Percentiles rank a stretch among this genome's conserved stretches.
Evolutionary conservation across 2,113 vertebrate genomes (phyloP).

Genomic region (Balaeniceps rex): DNA sequence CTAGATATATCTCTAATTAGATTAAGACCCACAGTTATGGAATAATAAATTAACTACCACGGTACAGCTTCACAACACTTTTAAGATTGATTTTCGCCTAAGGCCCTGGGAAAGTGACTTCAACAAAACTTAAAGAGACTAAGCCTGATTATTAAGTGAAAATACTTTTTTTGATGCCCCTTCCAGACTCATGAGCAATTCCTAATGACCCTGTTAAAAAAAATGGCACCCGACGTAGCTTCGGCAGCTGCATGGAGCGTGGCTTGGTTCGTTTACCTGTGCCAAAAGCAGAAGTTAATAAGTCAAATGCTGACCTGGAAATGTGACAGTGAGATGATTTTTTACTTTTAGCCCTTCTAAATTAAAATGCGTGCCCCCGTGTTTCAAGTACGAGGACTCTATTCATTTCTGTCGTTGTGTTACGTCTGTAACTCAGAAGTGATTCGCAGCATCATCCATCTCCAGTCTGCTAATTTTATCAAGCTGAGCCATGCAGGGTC

Average conservation of each 20-base stretch:
- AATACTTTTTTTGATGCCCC: neutral
- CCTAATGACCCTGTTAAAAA: neutral
- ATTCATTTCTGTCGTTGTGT: neutral
- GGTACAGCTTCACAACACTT: neutral
- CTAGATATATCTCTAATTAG: slow-evolving; percentile 36
- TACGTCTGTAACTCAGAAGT: neutral
- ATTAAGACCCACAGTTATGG: slow-evolving; percentile 45
- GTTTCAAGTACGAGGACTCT: neutral
- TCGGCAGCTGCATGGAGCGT: neutral
- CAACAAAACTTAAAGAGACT: slow-evolving; percentile 29
- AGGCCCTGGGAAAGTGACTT: slow-evolving; percentile 6
- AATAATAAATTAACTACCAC: slow-evolving; percentile 34
- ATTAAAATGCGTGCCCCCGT: slow-evolving; percentile 9
- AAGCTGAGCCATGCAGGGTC: neutral
- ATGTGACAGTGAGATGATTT: neutral
- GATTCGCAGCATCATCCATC: slow-evolving; percentile 15
- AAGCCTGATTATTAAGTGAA: slow-evolving; percentile 24
- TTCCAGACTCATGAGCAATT: neutral
- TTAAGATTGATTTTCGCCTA: slow-evolving; percentile 40
- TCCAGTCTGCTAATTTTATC: slow-evolving; percentile 7
- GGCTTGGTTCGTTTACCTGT: neutral
- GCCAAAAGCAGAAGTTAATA: neutral
- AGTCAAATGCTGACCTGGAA: slow-evolving; percentile 8
- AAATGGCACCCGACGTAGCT: neutral
- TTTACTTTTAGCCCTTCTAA: neutral